A percentile compares a stretch with the other conserved stretches of the same genome.
These are phyloP conservation scores for Calephelis virginiensis DNA, from an alignment of 1,140 invertebrate species.

Conservation along the genomic window DNA sequence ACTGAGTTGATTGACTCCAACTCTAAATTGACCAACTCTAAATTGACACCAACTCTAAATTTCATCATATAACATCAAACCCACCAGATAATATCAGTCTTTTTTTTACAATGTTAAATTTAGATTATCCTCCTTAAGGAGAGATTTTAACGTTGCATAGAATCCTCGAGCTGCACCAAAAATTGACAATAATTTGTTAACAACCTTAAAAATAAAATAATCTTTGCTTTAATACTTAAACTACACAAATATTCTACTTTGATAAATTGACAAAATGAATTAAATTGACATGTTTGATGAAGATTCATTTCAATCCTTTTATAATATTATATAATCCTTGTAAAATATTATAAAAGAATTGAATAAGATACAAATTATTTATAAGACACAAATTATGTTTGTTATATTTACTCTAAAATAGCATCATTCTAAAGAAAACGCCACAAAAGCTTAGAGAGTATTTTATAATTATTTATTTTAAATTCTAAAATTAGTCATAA, in stretches of 20 bases:
- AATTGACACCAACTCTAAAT: neutral
- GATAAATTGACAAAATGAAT: slow-evolving; percentile 21
- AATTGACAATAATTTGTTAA: slow-evolving; percentile 15
- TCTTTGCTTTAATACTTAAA: slow-evolving; percentile 11
- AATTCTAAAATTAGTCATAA: too few relatives aligned
- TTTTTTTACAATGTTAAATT: slow-evolving; percentile 7
- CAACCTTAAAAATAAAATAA: slow-evolving; percentile 9
- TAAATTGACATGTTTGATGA: slow-evolving; percentile 17
- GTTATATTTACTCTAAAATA: slow-evolving; percentile 1
- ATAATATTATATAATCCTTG: too few relatives aligned
- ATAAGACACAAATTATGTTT: neutral
- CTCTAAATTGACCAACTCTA: slow-evolving; percentile 2
- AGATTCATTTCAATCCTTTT: neutral
- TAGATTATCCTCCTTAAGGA: slow-evolving; percentile 1
- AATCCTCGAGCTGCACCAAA: slow-evolving; percentile 18
- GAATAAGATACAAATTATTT: too few relatives aligned
- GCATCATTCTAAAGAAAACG: neutral
- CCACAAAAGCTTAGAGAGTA: neutral
- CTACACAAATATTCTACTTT: slow-evolving; percentile 5
- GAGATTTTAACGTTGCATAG: neutral
- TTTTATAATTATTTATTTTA: too few relatives aligned
- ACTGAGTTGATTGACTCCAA: slow-evolving; percentile 27
- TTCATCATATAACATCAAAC: slow-evolving; percentile 24
- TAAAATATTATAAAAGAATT: too few relatives aligned
- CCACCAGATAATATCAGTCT: slow-evolving; percentile 32